These are phyloP conservation scores for Amblyjoppa fuscipennis DNA, from an alignment of 2,888 invertebrate species.

Conservation along the genomic window DNA sequence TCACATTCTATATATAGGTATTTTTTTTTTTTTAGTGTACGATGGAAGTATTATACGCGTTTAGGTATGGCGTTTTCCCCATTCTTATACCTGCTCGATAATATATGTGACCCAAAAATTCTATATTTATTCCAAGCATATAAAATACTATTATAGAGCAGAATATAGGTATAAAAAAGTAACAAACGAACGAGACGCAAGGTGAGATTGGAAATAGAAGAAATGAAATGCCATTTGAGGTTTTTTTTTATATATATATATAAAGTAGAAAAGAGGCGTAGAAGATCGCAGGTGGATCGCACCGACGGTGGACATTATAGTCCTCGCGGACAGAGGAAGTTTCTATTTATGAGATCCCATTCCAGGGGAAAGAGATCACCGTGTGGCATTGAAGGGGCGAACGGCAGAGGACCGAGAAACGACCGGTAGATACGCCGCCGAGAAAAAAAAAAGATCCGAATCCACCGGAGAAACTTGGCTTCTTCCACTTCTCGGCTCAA, in stretches of 20 bases:
- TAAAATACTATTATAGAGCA: slow-evolving; percentile 30
- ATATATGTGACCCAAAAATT: slow-evolving; percentile 58
- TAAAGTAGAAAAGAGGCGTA: slow-evolving; percentile 5
- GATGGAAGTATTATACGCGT: slow-evolving; percentile 47
- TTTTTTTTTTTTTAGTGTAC: slow-evolving; percentile 33
- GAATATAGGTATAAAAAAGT: slow-evolving; percentile 26
- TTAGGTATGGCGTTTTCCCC: slow-evolving; percentile 14
- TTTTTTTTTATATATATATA: not conserved
- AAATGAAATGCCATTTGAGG: slow-evolving; percentile 25
- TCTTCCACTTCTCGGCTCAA: slow-evolving; percentile 26
- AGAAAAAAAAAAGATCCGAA: slow-evolving; percentile 27
- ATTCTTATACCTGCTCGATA: slow-evolving; percentile 58
- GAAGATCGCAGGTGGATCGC: slow-evolving; percentile 40
- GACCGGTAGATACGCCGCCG: slow-evolving; percentile 40
- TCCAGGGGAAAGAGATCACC: slow-evolving; percentile 51
- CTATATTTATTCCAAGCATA: slow-evolving; percentile 36
- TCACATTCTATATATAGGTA: slow-evolving; percentile 17
- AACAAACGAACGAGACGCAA: slow-evolving; percentile 24
- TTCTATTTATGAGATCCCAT: slow-evolving; percentile 64
- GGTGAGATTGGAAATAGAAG: slow-evolving; percentile 43
- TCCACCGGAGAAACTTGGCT: slow-evolving; percentile 1
- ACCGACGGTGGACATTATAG: slow-evolving; percentile 4
- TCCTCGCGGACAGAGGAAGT: slow-evolving; percentile 36
- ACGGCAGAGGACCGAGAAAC: not conserved
- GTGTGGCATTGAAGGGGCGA: slow-evolving; percentile 37